Percentiles rank a stretch among this genome's conserved stretches.
Conservation (phyloP, 2,888 invertebrate genomes). For the Steinernema carpocapsae region DNA sequence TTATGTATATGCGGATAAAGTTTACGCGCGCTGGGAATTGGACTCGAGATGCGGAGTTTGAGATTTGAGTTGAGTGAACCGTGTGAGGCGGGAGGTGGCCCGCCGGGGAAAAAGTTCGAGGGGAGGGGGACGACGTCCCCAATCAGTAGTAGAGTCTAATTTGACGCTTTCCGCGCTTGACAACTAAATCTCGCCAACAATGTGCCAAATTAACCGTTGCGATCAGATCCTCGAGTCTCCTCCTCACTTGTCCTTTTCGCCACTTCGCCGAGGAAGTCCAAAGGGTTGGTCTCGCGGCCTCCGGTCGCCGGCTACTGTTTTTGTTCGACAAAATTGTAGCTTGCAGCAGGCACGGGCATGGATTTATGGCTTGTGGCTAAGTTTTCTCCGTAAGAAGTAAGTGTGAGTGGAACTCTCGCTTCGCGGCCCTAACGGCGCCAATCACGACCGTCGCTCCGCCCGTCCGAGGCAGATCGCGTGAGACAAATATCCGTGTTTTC, state of each 20-base stretch:
- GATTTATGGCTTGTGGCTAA: not conserved
- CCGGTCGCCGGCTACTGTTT: not conserved
- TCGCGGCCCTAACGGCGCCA: constrained; percentile 34
- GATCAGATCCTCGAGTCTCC: not conserved
- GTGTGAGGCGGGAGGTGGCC: not conserved
- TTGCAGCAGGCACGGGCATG: not conserved
- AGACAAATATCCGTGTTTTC: constrained; percentile 30
- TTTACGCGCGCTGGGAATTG: constrained; percentile 7
- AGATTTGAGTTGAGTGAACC: constrained; percentile 7
- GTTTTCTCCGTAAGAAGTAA: constrained; percentile 12
- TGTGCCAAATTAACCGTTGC: constrained; percentile 33
- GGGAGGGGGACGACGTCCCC: not conserved
- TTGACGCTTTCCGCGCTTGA: constrained; percentile 19
- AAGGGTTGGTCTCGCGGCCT: not conserved
- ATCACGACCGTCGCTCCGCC: constrained; percentile 30
- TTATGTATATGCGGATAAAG: constrained; percentile 29
- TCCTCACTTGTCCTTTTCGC: not conserved
- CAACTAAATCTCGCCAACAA: constrained; percentile 28
- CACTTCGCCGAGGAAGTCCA: not conserved
- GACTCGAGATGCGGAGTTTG: constrained; percentile 7
- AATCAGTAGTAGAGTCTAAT: constrained; percentile 20
- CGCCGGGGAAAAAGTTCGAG: not conserved
- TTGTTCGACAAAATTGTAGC: not conserved
- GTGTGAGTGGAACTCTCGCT: constrained; percentile 13
- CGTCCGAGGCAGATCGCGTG: constrained; percentile 16